Conservation (phyloP, 2,797 vertebrate species). For the Brachyalestes nurse region DNA sequence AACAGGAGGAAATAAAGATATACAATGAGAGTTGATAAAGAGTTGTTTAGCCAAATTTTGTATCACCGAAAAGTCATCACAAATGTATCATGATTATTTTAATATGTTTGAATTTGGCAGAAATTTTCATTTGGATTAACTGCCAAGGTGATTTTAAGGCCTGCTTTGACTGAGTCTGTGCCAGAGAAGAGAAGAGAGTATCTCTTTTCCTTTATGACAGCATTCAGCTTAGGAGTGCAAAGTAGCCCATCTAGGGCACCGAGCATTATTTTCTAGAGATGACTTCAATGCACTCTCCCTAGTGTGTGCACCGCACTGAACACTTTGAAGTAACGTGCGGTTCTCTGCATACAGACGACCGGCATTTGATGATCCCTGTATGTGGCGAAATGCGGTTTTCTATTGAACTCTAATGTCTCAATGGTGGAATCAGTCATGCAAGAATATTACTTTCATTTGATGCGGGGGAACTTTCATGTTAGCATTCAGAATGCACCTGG, state of each 20-base stretch:
- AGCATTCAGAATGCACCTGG: conserved; percentile 21
- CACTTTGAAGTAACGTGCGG: conserved; percentile 49
- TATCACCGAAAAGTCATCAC: neutral
- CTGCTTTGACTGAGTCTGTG: conserved; percentile 1
- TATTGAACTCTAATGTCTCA: conserved; percentile 34
- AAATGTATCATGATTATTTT: neutral
- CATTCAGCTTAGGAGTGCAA: conserved; percentile 44
- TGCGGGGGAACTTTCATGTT: conserved; percentile 9
- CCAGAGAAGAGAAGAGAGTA: conserved; percentile 18
- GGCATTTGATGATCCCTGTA: conserved; percentile 49
- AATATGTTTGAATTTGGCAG: neutral
- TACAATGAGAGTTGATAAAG: no score
- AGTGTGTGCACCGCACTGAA: conserved; percentile 22
- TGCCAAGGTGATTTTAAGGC: conserved; percentile 9
- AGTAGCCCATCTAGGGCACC: conserved; percentile 54
- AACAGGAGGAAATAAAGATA: no score
- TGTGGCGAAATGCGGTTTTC: conserved; percentile 43
- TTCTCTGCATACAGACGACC: conserved; percentile 52
- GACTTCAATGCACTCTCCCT: conserved; percentile 43
- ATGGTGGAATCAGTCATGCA: conserved; percentile 35
- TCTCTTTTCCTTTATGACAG: conserved; percentile 27
- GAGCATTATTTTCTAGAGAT: conserved; percentile 51
- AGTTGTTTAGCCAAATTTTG: neutral
- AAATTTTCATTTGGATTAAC: conserved; percentile 3
- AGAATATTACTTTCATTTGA: conserved; percentile 27